Evolutionary conservation across 2,888 invertebrate species (phyloP), one percentile per base, ranked within the genome.

Genomic region (Melanostoma mellinum): DNA sequence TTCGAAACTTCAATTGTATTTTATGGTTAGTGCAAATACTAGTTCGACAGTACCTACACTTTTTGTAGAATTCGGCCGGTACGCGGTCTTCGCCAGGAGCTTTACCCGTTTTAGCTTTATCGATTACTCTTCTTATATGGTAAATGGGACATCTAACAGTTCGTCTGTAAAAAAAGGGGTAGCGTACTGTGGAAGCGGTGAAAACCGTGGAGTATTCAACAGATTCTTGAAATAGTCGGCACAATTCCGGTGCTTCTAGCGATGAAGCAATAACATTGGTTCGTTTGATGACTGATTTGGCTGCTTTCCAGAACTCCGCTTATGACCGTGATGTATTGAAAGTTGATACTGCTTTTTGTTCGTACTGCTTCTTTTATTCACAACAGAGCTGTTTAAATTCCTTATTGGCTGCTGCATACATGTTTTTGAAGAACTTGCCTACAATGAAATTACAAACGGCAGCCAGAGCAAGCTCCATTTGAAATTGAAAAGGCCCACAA

Each of bases 301-400:
- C 58, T 3, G 58, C 69, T 48, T 58, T 69, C 69, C 71, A 58
- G 33, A 50, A 56, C 3, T 71, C 58, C 1, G 58, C 50, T 30
- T 50, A 69, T 5, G 35, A 69, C 9, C n/a, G 42, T 10, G 38
- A 36, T 40, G 4, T 0, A 6, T 35, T 50, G 4, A 55, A 42
- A 52, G 20, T 3, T 20, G 2, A 2, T 3, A 20, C 20, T 5
- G 32, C 33, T 42, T 33, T 5, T 32, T 33, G 6, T 8, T 32
- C 40, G 8, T 6, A 32, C 0, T 3, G 1, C 9, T 10, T 3
- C 5, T n/a, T 68, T 33, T 52, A 10, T 55, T 6, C 2, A 6
- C 32, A 6, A 20, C 20, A 38, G n/a, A 35, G 4, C 8, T 38
- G 2, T 4, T 56, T 53, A 32, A 40, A 67, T 2, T n/a, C 1